Evolutionary conservation across 1,140 invertebrate species (phyloP).

Genomic region (Galendromus occidentalis): DNA sequence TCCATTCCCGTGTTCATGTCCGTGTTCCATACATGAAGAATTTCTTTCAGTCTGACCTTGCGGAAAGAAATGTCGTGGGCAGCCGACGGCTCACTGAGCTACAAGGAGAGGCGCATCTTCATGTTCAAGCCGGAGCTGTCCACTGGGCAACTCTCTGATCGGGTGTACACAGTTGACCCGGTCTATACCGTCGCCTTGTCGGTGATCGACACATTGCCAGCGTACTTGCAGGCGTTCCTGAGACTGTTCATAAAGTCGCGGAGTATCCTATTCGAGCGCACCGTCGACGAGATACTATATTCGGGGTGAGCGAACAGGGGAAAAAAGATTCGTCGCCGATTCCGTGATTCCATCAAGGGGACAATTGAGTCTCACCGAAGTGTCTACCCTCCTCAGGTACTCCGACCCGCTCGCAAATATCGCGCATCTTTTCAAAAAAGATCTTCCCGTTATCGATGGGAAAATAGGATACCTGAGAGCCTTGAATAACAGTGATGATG

Average conservation of each 20-base stretch:
- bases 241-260: neutral
- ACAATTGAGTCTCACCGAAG: neutral
- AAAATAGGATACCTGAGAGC: neutral
- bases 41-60: no score
- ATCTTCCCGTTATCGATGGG: slow-evolving; percentile 1
- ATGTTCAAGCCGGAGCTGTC: neutral
- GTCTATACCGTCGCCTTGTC: neutral
- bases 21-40: no score
- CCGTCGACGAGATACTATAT: neutral
- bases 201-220: neutral
- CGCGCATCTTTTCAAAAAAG: neutral
- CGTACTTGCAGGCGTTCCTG: neutral
- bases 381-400: neutral
- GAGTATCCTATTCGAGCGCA: neutral
- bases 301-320: neutral
- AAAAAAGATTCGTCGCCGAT: neutral
- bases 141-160: neutral
- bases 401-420: neutral
- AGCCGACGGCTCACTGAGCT: no score
- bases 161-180: neutral
- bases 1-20: no score
- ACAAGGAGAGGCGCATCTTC: no score
- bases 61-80: no score
- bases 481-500: neutral
- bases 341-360: neutral